A percentile compares a stretch with the other conserved stretches of the same genome.
These are phyloP conservation scores for Leptonema lineaticorne DNA, from an alignment of 1,140 invertebrate species.

Conservation along the genomic window DNA sequence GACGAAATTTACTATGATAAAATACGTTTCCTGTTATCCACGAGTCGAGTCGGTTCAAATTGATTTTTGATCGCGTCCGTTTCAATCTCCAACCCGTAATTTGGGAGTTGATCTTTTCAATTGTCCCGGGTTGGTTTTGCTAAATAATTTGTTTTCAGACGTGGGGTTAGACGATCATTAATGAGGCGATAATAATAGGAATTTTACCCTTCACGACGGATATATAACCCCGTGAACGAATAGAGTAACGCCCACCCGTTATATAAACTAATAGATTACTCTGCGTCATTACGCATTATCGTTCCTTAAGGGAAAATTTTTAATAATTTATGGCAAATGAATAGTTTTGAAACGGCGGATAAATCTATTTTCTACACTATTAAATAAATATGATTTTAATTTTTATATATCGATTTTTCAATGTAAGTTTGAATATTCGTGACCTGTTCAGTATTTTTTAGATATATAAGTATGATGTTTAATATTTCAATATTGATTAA, in stretches of 20 bases:
- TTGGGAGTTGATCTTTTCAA: conserved; percentile 16
- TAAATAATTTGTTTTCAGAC: conserved; percentile 22
- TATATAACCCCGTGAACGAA: conserved; percentile 6
- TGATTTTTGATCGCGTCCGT: conserved; percentile 10
- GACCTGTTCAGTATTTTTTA: no score
- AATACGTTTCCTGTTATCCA: neutral
- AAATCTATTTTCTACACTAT: neutral
- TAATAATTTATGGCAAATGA: no score
- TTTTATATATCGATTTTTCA: neutral
- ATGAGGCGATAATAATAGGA: conserved; percentile 25
- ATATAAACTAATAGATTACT: conserved; percentile 23
- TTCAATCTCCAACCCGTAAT: conserved; percentile 6
- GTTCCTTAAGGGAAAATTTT: no score
- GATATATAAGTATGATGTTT: no score
- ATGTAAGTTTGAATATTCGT: no score
- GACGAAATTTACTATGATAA: no score
- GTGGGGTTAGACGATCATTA: conserved; percentile 9
- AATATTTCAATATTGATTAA: no score
- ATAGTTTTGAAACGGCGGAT: no score
- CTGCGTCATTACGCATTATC: conserved; percentile 5
- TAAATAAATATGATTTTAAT: neutral
- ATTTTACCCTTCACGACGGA: conserved; percentile 22
- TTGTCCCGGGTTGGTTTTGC: neutral
- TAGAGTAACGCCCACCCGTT: conserved; percentile 7
- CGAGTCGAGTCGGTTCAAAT: neutral